Percentiles rank a stretch among this genome's conserved stretches.
Conservation (phyloP, 2,113 vertebrate genomes). For the Ciconia maguari region DNA sequence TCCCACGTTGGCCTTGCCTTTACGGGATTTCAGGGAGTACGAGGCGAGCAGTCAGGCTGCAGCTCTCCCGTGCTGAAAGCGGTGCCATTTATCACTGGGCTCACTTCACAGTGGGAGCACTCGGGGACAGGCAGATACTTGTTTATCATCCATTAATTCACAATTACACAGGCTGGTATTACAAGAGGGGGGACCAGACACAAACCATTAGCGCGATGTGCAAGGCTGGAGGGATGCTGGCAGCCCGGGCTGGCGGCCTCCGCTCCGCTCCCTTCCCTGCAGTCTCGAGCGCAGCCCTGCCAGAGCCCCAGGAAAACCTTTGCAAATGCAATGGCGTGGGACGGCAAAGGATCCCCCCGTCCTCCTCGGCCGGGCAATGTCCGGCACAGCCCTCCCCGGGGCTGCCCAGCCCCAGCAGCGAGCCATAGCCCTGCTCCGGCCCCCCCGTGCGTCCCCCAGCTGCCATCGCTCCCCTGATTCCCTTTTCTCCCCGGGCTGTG, state of each 20-base stretch:
- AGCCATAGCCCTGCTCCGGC: neutral
- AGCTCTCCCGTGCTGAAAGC: neutral
- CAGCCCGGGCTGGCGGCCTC: fast-evolving
- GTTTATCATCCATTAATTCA: neutral
- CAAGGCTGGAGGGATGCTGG: neutral
- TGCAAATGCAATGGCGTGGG: fast-evolving
- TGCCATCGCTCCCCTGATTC: fast-evolving
- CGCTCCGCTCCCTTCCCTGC: neutral
- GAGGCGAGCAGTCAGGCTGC: neutral
- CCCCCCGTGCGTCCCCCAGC: neutral
- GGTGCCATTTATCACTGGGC: neutral
- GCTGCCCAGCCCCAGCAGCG: neutral
- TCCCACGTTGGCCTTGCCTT: neutral
- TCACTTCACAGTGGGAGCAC: neutral
- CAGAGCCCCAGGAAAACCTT: neutral
- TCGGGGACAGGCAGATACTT: neutral
- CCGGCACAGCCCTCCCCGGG: fast-evolving
- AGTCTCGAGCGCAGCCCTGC: neutral
- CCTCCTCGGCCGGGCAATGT: fast-evolving
- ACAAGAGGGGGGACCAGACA: neutral
- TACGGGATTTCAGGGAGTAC: neutral
- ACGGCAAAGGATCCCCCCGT: fast-evolving
- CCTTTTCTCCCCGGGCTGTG: too few relatives aligned
- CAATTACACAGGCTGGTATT: neutral
- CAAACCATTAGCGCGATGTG: neutral